Conservation (phyloP, 2,797 vertebrate species). For the Champsocephalus esox region DNA sequence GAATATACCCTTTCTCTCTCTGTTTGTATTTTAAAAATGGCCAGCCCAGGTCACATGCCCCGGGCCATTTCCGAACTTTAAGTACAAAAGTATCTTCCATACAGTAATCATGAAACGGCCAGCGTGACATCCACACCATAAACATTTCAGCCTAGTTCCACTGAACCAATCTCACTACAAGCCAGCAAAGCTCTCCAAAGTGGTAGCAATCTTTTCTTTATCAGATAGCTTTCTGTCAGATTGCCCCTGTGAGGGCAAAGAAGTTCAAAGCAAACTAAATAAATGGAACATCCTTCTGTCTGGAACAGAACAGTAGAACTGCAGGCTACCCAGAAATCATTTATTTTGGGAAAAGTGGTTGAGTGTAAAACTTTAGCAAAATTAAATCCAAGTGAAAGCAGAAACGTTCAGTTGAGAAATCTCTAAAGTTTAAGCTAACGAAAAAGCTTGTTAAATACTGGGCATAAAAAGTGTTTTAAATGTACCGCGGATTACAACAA, state of each 20-base stretch:
- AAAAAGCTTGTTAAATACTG: background rate
- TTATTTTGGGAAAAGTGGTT: background rate
- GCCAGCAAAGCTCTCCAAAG: background rate
- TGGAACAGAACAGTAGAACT: constrained; percentile 3
- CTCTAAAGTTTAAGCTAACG: background rate
- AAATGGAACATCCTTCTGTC: constrained; percentile 18
- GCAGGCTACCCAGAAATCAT: background rate
- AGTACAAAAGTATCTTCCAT: background rate
- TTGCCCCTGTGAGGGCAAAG: background rate
- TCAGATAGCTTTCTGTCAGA: constrained; percentile 15
- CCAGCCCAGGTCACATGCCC: background rate
- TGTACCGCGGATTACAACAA: background rate
- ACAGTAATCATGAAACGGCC: background rate
- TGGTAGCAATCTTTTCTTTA: background rate
- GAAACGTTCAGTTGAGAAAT: constrained; percentile 5
- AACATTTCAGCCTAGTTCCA: background rate
- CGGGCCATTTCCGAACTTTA: constrained; percentile 5
- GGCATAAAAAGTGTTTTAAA: too few species aligned
- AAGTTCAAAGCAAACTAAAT: constrained; percentile 28
- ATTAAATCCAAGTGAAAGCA: background rate
- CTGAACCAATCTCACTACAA: background rate
- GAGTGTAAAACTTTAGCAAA: constrained; percentile 4
- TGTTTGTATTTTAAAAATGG: constrained; percentile 5
- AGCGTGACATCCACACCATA: background rate
- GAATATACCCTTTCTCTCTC: background rate